Base-by-base conservation (phyloP, 2,113 vertebrate species). In the Lepisosteus osseus region DNA sequence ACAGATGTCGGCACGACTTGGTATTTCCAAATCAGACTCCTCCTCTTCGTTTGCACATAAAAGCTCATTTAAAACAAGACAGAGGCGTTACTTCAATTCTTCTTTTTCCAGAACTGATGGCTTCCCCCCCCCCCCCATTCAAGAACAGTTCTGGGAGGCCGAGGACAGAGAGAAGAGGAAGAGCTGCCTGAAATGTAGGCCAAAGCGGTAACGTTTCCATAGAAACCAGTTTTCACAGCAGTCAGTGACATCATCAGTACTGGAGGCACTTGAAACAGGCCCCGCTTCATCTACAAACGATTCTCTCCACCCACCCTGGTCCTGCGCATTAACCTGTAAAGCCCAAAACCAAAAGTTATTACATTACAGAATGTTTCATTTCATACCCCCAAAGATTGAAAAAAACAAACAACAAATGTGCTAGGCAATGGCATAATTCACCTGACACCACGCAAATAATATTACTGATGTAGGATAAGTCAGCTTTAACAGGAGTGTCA, bases 301-400 rank as follows among this genome's bases (percentile, higher is more conserved):
- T 96, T 97, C 83, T 98, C 96, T 83, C 94, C 95, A 6, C 95
- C 95, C 85, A 98, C 92, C 80, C 94, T 88, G 79, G 96, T 94
- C 90, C 95, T 90, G 67, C 95, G 92, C 76, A 94, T 83, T 65
- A 92, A 86, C 91, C 97, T 98, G 86, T 11, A 71, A 62, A 3
- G 57, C n/a, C 57, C 57, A 59, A 3, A 59, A 59, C 57, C 12
- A 59, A n/a, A 29, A 59, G 13, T n/a, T 51, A 51, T 51, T 51
- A 6, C 5, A 51, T 51, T 51, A 9, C 9, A 51, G 47, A 51
- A 5, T 29, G 29, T 29, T 29, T 29, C 1, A 29, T 29, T 29
- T 29, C 29, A 29, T 29, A 29, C 29, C 29, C 29, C 29, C 29
- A 29, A 29, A 29, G 29, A 29, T 29, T 29, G 29, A 29, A 17